Evolutionary conservation across 37 sponge, comb jelly and placozoan species (phyloP).

Genomic region (Lycopodina hypogea): DNA sequence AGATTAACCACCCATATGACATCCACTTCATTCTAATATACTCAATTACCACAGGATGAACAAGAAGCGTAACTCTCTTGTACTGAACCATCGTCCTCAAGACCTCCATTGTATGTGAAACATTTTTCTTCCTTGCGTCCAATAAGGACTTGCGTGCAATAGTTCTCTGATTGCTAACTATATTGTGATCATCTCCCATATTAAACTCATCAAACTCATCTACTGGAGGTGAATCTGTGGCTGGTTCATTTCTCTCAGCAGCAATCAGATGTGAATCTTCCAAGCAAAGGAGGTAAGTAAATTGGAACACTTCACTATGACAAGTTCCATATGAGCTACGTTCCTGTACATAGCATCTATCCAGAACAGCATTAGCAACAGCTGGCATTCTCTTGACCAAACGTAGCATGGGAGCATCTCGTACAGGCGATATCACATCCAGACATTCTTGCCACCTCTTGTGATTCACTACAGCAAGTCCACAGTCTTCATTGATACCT

Average conservation of each 20-base stretch:
- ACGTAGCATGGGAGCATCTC: constrained; percentile 49
- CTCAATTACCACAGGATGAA: constrained; percentile 60
- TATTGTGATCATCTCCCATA: neutral
- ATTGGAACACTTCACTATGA: constrained; percentile 61
- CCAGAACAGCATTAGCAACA: constrained; percentile 70
- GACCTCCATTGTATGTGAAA: constrained; percentile 13
- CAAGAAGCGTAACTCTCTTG: constrained; percentile 46
- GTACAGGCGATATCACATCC: constrained; percentile 48
- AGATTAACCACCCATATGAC: constrained; percentile 56
- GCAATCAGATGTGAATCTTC: neutral
- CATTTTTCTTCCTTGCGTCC: neutral
- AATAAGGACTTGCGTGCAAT: neutral
- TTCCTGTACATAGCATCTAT: constrained; percentile 38
- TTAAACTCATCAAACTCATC: neutral
- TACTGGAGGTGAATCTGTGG: too few species aligned
- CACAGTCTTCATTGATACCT: constrained; percentile 21
- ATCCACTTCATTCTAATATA: constrained; percentile 71
- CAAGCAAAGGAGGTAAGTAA: constrained; percentile 59
- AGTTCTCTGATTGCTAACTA: neutral
- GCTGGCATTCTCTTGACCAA: constrained; percentile 71
- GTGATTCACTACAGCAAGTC: constrained; percentile 45
- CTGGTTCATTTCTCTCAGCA: neutral
- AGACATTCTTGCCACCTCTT: constrained; percentile 75
- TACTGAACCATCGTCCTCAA: constrained; percentile 56
- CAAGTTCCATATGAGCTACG: neutral